These are phyloP conservation scores for Saguinus midas DNA, from an alignment of 2,113 vertebrate species.

Conservation along the genomic window DNA sequence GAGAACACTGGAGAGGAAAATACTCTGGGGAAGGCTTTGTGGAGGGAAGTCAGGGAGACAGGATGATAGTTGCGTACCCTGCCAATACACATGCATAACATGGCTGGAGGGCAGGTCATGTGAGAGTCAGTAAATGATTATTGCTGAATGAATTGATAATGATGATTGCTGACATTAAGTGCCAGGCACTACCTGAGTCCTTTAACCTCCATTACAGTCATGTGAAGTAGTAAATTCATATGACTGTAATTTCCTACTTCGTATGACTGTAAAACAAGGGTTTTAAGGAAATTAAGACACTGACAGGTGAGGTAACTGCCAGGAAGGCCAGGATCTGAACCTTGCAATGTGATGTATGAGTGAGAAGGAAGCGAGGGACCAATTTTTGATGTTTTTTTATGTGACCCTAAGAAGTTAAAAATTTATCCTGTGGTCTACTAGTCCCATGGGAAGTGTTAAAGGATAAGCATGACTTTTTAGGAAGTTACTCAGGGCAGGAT, in stretches of 20 bases:
- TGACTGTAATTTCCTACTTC: too few species aligned
- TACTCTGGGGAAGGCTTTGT: background rate
- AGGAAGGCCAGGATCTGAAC: background rate
- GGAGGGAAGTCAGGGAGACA: background rate
- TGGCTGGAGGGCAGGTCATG: background rate
- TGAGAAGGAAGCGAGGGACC: background rate
- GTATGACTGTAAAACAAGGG: too few species aligned
- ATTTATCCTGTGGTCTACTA: background rate
- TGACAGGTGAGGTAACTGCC: background rate
- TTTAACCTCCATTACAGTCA: background rate
- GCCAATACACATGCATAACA: too few species aligned
- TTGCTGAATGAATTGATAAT: background rate
- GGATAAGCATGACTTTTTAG: background rate
- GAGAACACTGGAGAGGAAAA: background rate
- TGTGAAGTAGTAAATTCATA: background rate
- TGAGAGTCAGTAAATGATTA: background rate
- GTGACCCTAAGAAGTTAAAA: background rate
- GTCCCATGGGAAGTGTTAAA: background rate
- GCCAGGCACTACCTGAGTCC: background rate
- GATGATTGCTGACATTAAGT: background rate
- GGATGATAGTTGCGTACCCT: background rate
- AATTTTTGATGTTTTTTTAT: background rate
- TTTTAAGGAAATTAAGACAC: background rate
- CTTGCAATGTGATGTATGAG: background rate
- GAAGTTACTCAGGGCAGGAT: background rate